phyloP scores from a whole-genome alignment of 2,113 vertebrate genomes.

The Perccottus glenii region DNA sequence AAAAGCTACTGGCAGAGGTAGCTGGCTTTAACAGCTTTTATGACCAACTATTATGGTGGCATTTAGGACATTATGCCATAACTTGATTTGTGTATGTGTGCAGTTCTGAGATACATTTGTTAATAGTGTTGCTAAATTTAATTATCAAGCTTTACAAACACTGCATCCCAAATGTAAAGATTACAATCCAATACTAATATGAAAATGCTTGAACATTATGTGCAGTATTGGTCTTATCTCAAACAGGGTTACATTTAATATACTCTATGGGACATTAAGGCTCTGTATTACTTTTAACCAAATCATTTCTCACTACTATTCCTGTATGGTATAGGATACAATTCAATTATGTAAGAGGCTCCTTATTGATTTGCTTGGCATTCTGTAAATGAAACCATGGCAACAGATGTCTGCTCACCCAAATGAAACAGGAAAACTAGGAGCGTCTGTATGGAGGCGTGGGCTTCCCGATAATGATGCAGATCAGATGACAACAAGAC shows the following conservation, averaged over 20 bases:
- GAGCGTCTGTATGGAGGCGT: slow-evolving; percentile 33
- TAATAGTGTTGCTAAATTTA: neutral
- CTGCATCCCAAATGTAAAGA: neutral
- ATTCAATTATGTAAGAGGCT: slow-evolving; percentile 70
- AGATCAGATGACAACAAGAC: slow-evolving; percentile 53
- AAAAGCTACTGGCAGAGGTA: neutral
- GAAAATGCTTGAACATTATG: neutral
- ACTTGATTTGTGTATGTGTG: neutral
- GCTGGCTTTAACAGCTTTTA: neutral
- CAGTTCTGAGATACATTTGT: neutral
- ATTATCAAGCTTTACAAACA: neutral
- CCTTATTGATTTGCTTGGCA: slow-evolving; percentile 63
- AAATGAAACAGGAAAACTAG: slow-evolving; percentile 42
- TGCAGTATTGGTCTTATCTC: slow-evolving; percentile 6
- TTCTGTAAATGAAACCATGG: slow-evolving; percentile 74
- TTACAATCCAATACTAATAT: neutral
- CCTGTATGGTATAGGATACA: slow-evolving; percentile 39
- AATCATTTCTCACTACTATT: slow-evolving; percentile 34
- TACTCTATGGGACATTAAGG: slow-evolving; percentile 13
- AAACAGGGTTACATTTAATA: slow-evolving; percentile 10
- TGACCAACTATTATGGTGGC: neutral
- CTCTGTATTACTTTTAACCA: neutral
- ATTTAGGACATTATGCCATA: slow-evolving; percentile 16
- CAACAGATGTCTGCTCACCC: slow-evolving; percentile 72
- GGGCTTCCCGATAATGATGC: slow-evolving; percentile 37